Percentiles rank a stretch among this genome's conserved stretches.
These are phyloP conservation scores for Cydia pomonella DNA, from an alignment of 1,140 invertebrate genomes.

Conservation along the genomic window DNA sequence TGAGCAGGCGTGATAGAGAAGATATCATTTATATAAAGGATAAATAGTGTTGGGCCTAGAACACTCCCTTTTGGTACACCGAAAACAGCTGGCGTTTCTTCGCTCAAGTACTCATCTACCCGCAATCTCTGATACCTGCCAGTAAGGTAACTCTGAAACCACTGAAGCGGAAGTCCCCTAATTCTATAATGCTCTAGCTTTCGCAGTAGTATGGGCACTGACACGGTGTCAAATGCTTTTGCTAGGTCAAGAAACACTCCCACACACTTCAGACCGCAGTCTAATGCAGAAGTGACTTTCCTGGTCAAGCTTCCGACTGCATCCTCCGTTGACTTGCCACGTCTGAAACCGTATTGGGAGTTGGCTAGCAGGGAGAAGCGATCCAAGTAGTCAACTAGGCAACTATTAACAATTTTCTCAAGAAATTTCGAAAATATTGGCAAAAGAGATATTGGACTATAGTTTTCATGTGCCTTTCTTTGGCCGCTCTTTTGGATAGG, in stretches of 20 bases:
- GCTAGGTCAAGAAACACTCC: conserved; percentile 31
- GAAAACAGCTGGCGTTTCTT: background rate
- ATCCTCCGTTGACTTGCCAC: conserved; percentile 31
- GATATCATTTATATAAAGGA: conserved; percentile 23
- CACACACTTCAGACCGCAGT: conserved; percentile 4
- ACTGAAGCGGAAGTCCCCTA: conserved; percentile 16
- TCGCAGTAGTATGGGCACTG: background rate
- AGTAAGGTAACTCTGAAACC: conserved; percentile 30
- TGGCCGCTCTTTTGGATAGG: conserved; percentile 20
- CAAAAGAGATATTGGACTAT: conserved; percentile 28
- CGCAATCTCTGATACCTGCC: background rate
- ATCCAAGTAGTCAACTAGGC: background rate
- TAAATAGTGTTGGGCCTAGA: conserved; percentile 9
- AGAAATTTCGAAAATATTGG: background rate
- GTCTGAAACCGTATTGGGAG: background rate
- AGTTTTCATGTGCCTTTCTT: conserved; percentile 14
- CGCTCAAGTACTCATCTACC: background rate
- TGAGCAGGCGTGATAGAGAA: background rate
- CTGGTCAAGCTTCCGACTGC: background rate
- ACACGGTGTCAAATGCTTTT: too few relatives aligned
- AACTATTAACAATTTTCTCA: conserved; percentile 19
- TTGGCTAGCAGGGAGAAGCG: background rate
- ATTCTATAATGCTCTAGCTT: conserved; percentile 18
- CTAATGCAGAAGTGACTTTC: background rate
- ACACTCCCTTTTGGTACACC: conserved; percentile 1